Conservation (phyloP, 2,113 vertebrate genomes). For the Zosterops pallidus region DNA sequence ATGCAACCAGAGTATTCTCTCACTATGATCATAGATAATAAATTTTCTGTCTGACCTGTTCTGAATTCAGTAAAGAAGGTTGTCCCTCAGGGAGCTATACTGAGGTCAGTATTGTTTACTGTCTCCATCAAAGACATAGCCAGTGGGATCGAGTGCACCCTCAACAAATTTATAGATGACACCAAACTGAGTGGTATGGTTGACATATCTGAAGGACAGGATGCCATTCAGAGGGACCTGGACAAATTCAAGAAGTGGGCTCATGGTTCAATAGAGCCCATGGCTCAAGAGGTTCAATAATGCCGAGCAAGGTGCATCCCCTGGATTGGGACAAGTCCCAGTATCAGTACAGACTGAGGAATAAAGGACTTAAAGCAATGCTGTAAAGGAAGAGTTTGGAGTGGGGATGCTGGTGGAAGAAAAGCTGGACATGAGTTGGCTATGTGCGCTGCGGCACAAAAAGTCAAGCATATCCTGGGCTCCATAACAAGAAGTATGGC, state of each 20-base stretch:
- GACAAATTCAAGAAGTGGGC: not conserved
- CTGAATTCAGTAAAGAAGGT: not conserved
- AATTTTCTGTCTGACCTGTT: not conserved
- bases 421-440: not conserved
- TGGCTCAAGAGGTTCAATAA: not conserved
- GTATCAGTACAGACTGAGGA: not conserved
- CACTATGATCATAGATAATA: not conserved
- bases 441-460: not conserved
- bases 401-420: not conserved
- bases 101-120: not conserved
- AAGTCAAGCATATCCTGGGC: not conserved
- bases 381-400: not conserved
- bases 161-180: not conserved
- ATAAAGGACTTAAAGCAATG: not conserved
- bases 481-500: not conserved
- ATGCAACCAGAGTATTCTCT: not conserved
- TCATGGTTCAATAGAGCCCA: no score
- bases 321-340: not conserved
- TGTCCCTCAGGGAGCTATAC: not conserved
- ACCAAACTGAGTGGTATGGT: not conserved
- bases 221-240: not conserved
- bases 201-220: not conserved
- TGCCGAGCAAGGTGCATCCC: not conserved
- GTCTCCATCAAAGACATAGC: not conserved
- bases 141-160: accelerated